Percentiles rank a stretch among this genome's conserved stretches.
phyloP scores from a whole-genome alignment of 2,797 vertebrate genomes.

The Oceanodroma leucorhoa region DNA sequence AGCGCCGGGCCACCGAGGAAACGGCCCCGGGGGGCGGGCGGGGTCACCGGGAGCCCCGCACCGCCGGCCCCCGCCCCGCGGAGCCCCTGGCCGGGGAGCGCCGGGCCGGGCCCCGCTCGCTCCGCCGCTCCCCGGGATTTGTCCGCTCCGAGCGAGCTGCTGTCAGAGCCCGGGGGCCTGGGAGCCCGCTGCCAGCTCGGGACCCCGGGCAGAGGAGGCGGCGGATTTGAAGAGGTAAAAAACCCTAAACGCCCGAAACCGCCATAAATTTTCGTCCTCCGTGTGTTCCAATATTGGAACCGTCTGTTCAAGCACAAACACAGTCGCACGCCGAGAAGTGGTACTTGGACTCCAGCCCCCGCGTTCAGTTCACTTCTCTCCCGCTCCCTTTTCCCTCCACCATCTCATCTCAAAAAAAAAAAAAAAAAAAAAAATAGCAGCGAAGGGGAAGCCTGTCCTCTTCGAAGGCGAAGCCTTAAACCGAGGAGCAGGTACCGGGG shows the following conservation, averaged over 20 bases:
- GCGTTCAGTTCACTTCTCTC: fast-evolving
- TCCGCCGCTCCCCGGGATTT: too few relatives aligned
- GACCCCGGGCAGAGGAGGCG: too few relatives aligned
- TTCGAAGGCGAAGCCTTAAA: neutral
- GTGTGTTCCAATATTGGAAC: neutral
- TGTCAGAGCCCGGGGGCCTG: too few relatives aligned
- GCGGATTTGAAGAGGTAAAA: too few relatives aligned
- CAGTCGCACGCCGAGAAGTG: neutral
- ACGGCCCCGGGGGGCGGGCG: neutral
- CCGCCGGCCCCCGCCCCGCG: neutral
- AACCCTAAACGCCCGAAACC: neutral
- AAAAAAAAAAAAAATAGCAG: neutral
- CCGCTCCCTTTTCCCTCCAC: neutral
- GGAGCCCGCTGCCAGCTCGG: neutral
- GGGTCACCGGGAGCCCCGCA: neutral
- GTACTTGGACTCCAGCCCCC: neutral
- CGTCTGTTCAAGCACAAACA: neutral
- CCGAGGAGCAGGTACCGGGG: too few relatives aligned
- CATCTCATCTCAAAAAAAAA: neutral
- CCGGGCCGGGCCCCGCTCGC: too few relatives aligned
- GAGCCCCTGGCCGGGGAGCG: too few relatives aligned
- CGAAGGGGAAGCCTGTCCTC: too few relatives aligned
- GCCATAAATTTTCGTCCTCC: neutral
- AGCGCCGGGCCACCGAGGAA: neutral
- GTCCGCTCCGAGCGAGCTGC: too few relatives aligned